phyloP scores from a whole-genome alignment of 2,113 vertebrate genomes.

The Pedionomus torquatus region DNA sequence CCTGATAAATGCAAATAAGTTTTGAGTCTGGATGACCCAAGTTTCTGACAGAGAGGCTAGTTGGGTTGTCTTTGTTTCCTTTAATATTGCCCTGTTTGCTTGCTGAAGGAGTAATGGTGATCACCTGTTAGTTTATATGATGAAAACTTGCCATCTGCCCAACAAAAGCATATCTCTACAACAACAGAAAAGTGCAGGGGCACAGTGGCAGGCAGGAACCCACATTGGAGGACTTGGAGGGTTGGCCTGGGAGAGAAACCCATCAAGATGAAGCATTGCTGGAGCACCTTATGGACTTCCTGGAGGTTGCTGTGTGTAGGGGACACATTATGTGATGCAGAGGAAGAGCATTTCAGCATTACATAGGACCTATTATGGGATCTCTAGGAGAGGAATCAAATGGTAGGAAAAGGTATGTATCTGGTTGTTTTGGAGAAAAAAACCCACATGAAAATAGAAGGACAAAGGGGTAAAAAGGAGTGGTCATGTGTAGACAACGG shows the following conservation, averaged over 20 bases:
- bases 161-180: neutral
- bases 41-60: neutral
- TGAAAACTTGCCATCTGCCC: neutral
- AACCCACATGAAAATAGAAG: neutral
- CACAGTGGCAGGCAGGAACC: neutral
- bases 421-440: neutral
- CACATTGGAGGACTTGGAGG: neutral
- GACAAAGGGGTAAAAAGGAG: neutral
- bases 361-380: neutral
- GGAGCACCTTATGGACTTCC: neutral
- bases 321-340: neutral
- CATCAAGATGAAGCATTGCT: neutral
- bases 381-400: neutral
- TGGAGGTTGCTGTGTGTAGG: neutral
- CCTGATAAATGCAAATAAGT: neutral
- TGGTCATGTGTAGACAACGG: neutral
- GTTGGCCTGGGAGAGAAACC: neutral
- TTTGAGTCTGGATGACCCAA: neutral
- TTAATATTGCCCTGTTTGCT: neutral
- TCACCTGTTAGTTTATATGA: neutral
- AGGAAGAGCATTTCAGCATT: neutral
- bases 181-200: neutral
- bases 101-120: neutral
- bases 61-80: neutral
- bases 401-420: neutral